Percentiles rank a stretch among this genome's conserved stretches.
phyloP scores from a whole-genome alignment of 2,113 vertebrate genomes.

The Nannospalax galili region DNA sequence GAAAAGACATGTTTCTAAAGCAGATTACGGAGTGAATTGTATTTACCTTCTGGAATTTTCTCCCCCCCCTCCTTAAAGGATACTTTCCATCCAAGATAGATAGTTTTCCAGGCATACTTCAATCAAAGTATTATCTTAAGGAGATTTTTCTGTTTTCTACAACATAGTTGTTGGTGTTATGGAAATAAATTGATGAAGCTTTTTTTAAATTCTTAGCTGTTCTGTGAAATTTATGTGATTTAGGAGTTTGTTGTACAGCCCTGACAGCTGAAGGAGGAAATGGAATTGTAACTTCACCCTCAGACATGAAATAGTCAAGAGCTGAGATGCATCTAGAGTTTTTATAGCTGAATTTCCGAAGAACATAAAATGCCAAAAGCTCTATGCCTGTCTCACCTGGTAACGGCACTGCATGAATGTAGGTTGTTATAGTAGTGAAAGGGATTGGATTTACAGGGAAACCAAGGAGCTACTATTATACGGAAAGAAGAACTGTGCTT shows the following conservation, averaged over 20 bases:
- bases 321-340: background rate
- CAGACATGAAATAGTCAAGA: background rate
- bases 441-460: background rate
- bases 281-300: conserved; percentile 1
- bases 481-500: background rate
- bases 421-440: background rate
- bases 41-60: background rate
- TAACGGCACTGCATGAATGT: background rate
- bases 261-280: background rate
- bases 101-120: background rate
- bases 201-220: conserved; percentile 20
- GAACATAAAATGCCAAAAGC: conserved; percentile 27
- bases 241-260: conserved; percentile 38
- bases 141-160: conserved; percentile 3
- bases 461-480: background rate
- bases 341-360: conserved; percentile 8
- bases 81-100: background rate
- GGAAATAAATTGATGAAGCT: background rate
- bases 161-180: conserved; percentile 24
- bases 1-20: background rate
- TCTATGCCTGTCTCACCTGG: background rate
- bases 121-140: background rate
- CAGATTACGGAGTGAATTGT: background rate
- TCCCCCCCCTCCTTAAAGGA: too few species aligned
- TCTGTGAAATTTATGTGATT: conserved; percentile 35